Base-by-base conservation (phyloP, 2,113 vertebrate species). In the Shinisaurus crocodilurus region DNA sequence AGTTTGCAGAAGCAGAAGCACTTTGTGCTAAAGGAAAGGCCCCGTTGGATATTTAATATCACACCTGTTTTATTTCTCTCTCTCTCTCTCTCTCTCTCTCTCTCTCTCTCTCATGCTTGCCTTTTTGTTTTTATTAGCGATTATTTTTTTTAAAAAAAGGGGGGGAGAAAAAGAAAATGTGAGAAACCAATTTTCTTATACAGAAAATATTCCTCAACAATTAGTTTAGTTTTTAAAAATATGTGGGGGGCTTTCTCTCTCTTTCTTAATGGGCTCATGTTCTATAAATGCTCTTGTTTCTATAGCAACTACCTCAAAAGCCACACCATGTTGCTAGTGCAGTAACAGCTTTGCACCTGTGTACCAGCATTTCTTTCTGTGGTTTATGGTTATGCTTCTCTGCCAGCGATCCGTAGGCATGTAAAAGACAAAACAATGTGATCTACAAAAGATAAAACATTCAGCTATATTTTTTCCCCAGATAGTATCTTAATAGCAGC, bases 201-300 rank as follows among this genome's bases (percentile, higher is more conserved):
- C 93, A 96, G 92, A 94, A 95, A 95, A 97, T 96, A 94, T 81
- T 94, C 95, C 93, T 91, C 95, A 94, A 96, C 96, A 97, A 97
- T 96, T 95, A 97, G 93, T 90, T 97, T 93, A 89, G 90, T 96
- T 96, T 96, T 97, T 95, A 45, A 45, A 97, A 96, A 96, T 95
- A 92, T 92, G 93, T 93, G 95, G 97, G 15, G 13, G 0, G 34
- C 4, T 77, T 32, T 43, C 8, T 12, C 23, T 23, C 37, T 1
- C 50, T 96, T 85, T 96, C 93, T 93, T 97, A 96, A 97, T 96
- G 94, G 95, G 94, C 96, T 97, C 96, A 96, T 93, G 92, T 92
- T 96, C 96, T 96, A 95, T 96, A 97, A 97, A 96, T 96, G 95
- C 96, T 96, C 72, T 40, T 80, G 96, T 97, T 95, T 85, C 96